Conservation (phyloP, 1,140 invertebrate genomes). For the Lethrus apterus region DNA sequence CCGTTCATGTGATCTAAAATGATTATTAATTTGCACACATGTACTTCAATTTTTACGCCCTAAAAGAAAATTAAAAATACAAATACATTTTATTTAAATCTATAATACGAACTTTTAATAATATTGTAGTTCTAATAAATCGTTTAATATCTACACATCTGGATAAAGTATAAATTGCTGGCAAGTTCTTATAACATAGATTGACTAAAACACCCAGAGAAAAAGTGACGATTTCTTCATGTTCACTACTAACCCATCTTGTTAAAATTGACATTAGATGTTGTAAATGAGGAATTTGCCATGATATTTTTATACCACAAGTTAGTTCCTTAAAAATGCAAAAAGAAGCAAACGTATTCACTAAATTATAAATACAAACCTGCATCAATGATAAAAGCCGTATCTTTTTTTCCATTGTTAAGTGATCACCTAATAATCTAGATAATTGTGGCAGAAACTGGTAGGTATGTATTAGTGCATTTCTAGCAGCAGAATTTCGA, state of each 20-base stretch:
- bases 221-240: conserved; percentile 48
- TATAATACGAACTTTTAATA: conserved; percentile 45
- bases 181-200: conserved; percentile 61
- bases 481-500: conserved; percentile 49
- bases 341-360: conserved; percentile 34
- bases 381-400: conserved; percentile 48
- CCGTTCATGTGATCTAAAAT: conserved; percentile 48
- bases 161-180: conserved; percentile 57
- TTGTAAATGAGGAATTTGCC: conserved; percentile 60
- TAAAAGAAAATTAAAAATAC: conserved; percentile 21
- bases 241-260: conserved; percentile 50
- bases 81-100: too few relatives aligned
- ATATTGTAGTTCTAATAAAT: conserved; percentile 50
- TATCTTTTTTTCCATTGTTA: conserved; percentile 48
- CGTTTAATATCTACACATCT: conserved; percentile 56
- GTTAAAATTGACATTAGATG: conserved; percentile 54
- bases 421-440: conserved; percentile 47
- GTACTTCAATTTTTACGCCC: conserved; percentile 41
- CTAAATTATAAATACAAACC: conserved; percentile 33
- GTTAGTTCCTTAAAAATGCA: conserved; percentile 52
- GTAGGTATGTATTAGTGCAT: conserved; percentile 57
- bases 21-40: conserved; percentile 49
- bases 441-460: conserved; percentile 59
- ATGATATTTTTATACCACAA: conserved; percentile 61
- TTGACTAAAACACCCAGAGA: conserved; percentile 63